Base-by-base conservation (phyloP, 1,140 invertebrate species). In the Parapsyche elsis region DNA sequence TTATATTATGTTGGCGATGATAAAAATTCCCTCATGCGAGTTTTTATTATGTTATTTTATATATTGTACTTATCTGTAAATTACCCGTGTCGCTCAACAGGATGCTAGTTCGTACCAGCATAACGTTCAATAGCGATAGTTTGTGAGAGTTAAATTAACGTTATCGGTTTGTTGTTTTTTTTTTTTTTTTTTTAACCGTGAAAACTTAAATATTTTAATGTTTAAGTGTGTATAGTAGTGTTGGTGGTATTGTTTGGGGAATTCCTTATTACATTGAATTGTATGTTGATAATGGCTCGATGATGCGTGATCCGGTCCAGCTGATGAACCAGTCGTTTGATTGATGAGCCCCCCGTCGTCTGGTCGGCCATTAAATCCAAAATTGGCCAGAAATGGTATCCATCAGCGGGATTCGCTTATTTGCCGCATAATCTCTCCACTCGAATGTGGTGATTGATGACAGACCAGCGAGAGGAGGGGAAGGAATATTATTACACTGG, bases 401-500 rank as follows among this genome's bases (percentile, higher is more conserved):
- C 71, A 73, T 73, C 71, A 73, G 21, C 64, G 23, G 71, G 71
- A 73, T 46, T 73, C 45, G 73, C 73, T 46, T 16, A 75, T 75
- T 75, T 46, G 45, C 73, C 49, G 45, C 73, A 57, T 75, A 57
- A 75, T 75, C 45, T 75, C 23, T 45, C 38, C 67, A 38, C 26
- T 67, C 24, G 61, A 26, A 67, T 26, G 24, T 57, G 24, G 46
- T 75, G 73, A 75, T 75, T 75, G 73, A 75, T 75, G 73, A 75
- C 44, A 26, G 9, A 67, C 64, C 2, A 12, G 5, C 5, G 12
- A 46, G 45, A 53, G 4, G 49, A 53, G 49, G 49, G 49, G 49
- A 53, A 16, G 12, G 10, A 16, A 53, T 53, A 53, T 53, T 71
- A 71, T 71, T 71, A 71, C 23, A 71, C 70, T 9, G 5, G 61